phyloP scores from a whole-genome alignment of 2,888 invertebrate species.

The Tenthredo mesomela region DNA sequence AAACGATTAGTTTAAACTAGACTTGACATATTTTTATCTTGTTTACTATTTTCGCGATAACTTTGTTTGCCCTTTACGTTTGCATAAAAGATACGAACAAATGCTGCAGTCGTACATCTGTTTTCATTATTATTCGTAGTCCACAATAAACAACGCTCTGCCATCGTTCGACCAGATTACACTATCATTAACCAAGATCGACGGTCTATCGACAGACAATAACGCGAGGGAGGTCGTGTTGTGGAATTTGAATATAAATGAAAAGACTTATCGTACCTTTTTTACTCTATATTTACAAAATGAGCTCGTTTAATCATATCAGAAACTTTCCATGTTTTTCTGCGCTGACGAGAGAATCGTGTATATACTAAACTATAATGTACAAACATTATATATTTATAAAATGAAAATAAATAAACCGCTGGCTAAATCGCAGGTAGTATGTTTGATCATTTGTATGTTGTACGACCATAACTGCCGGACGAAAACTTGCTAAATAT shows the following conservation, averaged over 20 bases:
- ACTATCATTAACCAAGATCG: neutral
- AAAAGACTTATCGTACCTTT: constrained; percentile 1
- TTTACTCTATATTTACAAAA: constrained; percentile 34
- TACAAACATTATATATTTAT: neutral
- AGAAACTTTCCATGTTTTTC: neutral
- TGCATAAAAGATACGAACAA: neutral
- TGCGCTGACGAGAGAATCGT: constrained; percentile 15
- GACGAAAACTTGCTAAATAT: neutral
- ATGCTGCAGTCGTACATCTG: neutral
- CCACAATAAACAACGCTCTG: neutral
- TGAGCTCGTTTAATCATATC: constrained; percentile 25
- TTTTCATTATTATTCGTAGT: neutral
- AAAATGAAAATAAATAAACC: constrained; percentile 4
- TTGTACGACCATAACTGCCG: neutral
- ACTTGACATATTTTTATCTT: constrained; percentile 1
- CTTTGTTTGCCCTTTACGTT: neutral
- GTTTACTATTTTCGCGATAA: neutral
- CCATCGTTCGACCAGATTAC: constrained; percentile 1
- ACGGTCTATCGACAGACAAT: neutral
- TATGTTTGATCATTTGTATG: neutral
- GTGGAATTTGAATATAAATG: constrained; percentile 15
- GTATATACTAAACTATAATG: neutral
- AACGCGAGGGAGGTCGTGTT: neutral
- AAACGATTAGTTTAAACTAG: neutral
- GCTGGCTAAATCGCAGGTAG: neutral